Evolutionary conservation across 23 tunicate species (phyloP).

Genomic region (Halocynthia aurantium): DNA sequence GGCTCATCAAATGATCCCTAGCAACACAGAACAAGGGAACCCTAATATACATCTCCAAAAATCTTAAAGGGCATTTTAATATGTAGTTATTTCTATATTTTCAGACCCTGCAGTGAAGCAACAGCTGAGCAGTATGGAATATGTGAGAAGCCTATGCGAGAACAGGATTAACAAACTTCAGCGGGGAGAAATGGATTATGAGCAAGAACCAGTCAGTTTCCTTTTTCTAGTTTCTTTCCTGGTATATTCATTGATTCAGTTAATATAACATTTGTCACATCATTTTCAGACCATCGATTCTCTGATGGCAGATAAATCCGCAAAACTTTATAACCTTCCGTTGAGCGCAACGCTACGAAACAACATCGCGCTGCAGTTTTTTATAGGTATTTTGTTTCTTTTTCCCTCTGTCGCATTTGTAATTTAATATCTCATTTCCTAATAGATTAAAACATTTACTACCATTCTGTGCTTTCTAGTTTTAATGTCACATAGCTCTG

Average conservation of each 20-base stretch:
- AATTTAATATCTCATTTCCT: too few relatives aligned
- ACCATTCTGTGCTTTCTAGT: too few relatives aligned
- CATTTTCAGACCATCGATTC: constrained; percentile 14
- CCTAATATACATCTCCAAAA: too few relatives aligned
- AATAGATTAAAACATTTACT: too few relatives aligned
- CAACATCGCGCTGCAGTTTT: constrained; percentile 82
- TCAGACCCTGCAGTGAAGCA: constrained; percentile 71
- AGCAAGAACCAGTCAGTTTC: neutral
- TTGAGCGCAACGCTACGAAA: constrained; percentile 64
- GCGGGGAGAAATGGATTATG: constrained; percentile 34
- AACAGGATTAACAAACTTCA: constrained; percentile 42
- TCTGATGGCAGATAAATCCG: constrained; percentile 19
- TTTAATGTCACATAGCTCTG: too few relatives aligned
- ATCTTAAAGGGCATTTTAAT: too few relatives aligned
- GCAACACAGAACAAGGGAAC: too few relatives aligned
- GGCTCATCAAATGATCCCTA: too few relatives aligned
- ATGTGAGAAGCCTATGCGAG: constrained; percentile 66
- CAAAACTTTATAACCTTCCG: constrained; percentile 76
- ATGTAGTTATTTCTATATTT: neutral
- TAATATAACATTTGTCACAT: neutral
- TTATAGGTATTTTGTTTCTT: constrained; percentile 32
- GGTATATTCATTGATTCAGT: neutral
- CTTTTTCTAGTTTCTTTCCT: neutral
- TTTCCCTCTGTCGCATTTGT: neutral
- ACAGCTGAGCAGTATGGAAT: constrained; percentile 79